phyloP scores from a whole-genome alignment of 2,888 invertebrate species.

The Drosophila ezoana region DNA sequence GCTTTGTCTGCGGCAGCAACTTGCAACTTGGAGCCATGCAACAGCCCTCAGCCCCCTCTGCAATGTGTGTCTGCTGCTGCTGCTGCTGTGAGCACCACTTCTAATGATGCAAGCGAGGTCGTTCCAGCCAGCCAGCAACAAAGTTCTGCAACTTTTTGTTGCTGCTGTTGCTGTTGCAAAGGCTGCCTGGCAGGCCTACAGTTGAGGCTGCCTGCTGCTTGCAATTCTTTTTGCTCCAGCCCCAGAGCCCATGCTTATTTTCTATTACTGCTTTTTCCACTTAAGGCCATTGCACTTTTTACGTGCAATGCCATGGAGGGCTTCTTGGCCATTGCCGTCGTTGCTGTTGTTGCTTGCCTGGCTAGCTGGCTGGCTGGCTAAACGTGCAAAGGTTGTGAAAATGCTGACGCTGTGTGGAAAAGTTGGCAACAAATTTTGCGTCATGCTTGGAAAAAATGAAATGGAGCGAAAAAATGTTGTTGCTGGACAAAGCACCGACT shows the following conservation, averaged over 20 bases:
- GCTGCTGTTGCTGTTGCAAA: slow-evolving; percentile 34
- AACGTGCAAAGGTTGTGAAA: slow-evolving; percentile 81
- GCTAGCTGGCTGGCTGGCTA: slow-evolving; percentile 43
- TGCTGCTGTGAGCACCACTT: slow-evolving; percentile 71
- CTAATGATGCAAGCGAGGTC: slow-evolving; percentile 80
- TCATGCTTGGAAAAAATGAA: slow-evolving; percentile 80
- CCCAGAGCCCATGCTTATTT: slow-evolving; percentile 76
- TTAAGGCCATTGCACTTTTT: slow-evolving; percentile 81
- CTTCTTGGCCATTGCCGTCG: slow-evolving; percentile 71
- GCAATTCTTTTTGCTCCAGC: slow-evolving; percentile 68
- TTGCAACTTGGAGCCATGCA: slow-evolving; percentile 48
- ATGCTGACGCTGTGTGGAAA: slow-evolving; percentile 75
- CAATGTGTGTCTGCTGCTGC: slow-evolving; percentile 47
- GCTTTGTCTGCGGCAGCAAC: slow-evolving; percentile 67
- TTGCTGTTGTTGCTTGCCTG: slow-evolving; percentile 35
- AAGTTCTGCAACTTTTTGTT: slow-evolving; percentile 64
- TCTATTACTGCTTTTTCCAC: slow-evolving; percentile 81
- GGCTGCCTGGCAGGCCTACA: slow-evolving; percentile 45
- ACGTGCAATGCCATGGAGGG: slow-evolving; percentile 80
- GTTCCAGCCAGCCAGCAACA: slow-evolving; percentile 63
- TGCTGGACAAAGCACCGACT: slow-evolving; percentile 70
- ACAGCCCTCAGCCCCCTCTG: slow-evolving; percentile 19
- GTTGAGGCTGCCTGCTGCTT: slow-evolving; percentile 47
- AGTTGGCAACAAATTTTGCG: slow-evolving; percentile 79
- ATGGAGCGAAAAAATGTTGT: slow-evolving; percentile 79